Base-by-base conservation (phyloP, 2,113 vertebrate species). In the Phainopepla nitens region DNA sequence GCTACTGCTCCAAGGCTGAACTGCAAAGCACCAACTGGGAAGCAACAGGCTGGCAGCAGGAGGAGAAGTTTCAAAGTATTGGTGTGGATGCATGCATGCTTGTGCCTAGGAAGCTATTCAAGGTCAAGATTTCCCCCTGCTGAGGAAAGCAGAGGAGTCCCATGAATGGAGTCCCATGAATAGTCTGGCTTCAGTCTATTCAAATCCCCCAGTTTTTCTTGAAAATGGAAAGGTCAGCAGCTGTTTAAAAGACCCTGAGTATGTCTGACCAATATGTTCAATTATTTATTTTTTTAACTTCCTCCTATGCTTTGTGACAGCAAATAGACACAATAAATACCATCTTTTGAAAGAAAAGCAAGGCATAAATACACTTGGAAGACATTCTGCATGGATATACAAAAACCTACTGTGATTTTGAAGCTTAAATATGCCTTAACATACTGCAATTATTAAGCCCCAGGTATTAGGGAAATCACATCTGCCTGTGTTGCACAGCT, bases 381-480 rank as follows among this genome's bases (percentile, higher is more conserved):
- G 69, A 75, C 0, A 1, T 51, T 92, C 39, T 71, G n/a, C 20
- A 24, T 9, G 22, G 69, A 51, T 92, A 75, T 56, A 51, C 56
- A 91, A 82, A 89, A 90, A 51, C 33, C 35, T 68, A 58, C 72
- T 71, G 51, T 89, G 77, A 78, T 90, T 87, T 94, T 71, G 77
- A 82, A 94, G 93, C 83, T 94, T 89, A 89, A 60, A 78, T 91
- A 47, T 79, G 44, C 60, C 86, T 54, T 94, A 87, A 92, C 77
- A 84, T 78, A 49, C 61, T 4, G 4, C 47, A 90, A 71, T 68
- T 94, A 78, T 75, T 92, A 95, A 96, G 19, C n/a, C n/a, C 21
- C 68, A 78, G 76, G 88, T 93, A 94, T 93, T 81, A 96, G 60
- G 65, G 72, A 97, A 94, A 95, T 90, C 82, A 65, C n/a, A 92